A percentile compares a stretch with the other conserved stretches of the same genome.
phyloP scores from a whole-genome alignment of 2,797 vertebrate species.

The Carcharodon carcharias region DNA sequence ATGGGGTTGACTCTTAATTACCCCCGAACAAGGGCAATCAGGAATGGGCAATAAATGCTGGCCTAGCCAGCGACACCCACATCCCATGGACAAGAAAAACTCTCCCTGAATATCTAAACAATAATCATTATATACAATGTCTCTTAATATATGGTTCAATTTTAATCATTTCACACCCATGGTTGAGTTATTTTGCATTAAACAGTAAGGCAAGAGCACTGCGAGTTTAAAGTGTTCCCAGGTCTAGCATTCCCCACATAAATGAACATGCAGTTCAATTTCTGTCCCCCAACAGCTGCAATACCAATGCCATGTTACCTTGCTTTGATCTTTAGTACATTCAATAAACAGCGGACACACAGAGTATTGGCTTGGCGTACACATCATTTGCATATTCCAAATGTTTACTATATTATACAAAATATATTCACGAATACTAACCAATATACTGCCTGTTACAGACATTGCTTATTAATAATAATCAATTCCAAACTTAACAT shows the following conservation, averaged over 20 bases:
- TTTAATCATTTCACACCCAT: neutral
- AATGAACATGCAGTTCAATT: neutral
- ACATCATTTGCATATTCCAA: neutral
- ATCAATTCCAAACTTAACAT: neutral
- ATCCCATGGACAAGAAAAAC: no score
- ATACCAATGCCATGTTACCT: neutral
- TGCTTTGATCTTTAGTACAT: neutral
- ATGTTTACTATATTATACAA: neutral
- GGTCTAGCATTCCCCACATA: neutral
- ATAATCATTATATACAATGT: no score
- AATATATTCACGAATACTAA: neutral
- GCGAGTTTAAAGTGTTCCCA: no score
- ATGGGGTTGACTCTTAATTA: no score
- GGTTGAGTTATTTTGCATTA: neutral
- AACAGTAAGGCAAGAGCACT: neutral
- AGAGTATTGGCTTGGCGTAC: no score
- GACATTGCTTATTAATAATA: neutral
- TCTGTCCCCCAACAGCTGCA: neutral
- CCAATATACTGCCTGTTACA: neutral
- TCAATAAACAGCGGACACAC: neutral
- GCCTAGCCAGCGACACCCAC: no score
- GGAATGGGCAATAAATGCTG: no score
- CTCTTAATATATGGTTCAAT: neutral
- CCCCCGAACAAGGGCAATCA: no score
- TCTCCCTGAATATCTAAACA: neutral